phyloP scores from a whole-genome alignment of 2,797 vertebrate species.

The Rachycentron canadum region DNA sequence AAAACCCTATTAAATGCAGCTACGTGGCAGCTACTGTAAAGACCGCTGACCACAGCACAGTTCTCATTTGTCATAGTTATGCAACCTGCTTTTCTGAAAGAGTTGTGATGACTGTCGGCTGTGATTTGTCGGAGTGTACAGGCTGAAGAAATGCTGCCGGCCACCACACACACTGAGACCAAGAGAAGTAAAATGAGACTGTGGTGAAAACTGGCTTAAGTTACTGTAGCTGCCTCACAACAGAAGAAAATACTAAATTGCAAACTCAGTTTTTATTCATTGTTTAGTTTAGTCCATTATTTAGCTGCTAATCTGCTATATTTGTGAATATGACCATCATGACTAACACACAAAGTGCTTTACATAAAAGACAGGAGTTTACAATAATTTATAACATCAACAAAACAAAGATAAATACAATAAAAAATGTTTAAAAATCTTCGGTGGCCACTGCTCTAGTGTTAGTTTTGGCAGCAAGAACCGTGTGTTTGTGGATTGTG shows the following conservation, averaged over 20 bases:
- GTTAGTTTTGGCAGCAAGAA: background rate
- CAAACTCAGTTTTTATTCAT: background rate
- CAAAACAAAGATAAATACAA: too few species aligned
- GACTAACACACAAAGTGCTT: background rate
- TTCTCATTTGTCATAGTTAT: background rate
- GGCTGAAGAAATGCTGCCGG: constrained; percentile 1
- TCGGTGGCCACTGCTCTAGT: too few species aligned
- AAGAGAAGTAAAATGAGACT: background rate
- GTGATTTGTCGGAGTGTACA: background rate
- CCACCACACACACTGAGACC: background rate
- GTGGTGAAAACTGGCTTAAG: background rate
- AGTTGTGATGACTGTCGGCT: constrained; percentile 1
- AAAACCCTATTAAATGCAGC: background rate
- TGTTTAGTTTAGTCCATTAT: background rate
- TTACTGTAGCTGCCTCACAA: background rate
- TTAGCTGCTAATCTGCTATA: background rate
- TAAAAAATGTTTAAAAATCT: too few species aligned
- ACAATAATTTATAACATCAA: background rate
- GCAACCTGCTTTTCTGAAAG: background rate
- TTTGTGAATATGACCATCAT: background rate
- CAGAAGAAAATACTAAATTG: background rate
- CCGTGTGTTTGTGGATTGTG: background rate
- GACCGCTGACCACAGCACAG: background rate
- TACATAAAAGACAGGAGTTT: background rate
- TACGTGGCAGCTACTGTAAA: background rate